phyloP scores from a whole-genome alignment of 2,888 invertebrate species.

The Leptura quadrifasciata region DNA sequence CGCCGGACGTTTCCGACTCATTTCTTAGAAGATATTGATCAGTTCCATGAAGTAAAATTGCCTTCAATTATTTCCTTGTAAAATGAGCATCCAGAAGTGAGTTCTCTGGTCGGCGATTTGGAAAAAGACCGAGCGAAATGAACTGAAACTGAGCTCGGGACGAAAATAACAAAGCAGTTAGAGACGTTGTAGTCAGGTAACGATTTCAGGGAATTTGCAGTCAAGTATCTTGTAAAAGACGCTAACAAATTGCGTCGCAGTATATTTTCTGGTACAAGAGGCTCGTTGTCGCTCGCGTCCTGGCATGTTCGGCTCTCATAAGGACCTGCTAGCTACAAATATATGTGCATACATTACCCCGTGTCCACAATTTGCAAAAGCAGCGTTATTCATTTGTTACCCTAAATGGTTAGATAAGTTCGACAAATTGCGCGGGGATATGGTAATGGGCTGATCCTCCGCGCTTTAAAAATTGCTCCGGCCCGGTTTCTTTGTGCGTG shows the following conservation, averaged over 20 bases:
- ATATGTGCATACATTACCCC: conserved; percentile 30
- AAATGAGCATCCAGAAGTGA: not conserved
- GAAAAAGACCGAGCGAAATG: conserved; percentile 1
- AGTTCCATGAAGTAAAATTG: not conserved
- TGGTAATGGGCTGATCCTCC: conserved; percentile 22
- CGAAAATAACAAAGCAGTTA: conserved; percentile 22
- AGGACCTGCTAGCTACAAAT: conserved; percentile 31
- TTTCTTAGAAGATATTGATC: not conserved
- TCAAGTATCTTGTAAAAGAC: conserved; percentile 26
- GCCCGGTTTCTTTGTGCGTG: not conserved
- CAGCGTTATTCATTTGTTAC: conserved; percentile 17
- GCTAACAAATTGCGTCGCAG: conserved; percentile 12
- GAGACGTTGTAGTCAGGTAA: conserved; percentile 18
- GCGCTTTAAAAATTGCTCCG: conserved; percentile 14
- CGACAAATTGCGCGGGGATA: conserved; percentile 22
- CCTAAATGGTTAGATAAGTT: conserved; percentile 31
- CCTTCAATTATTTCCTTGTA: not conserved
- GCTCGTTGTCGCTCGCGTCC: conserved; percentile 15
- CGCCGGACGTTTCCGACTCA: not conserved
- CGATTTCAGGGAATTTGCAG: conserved; percentile 11
- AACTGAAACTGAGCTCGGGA: not conserved
- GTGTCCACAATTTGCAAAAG: conserved; percentile 23
- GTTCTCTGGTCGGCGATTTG: not conserved
- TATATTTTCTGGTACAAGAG: conserved; percentile 20
- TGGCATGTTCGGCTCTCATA: conserved; percentile 22